These are phyloP conservation scores for Drosophila takahashii DNA, from an alignment of 1,140 invertebrate species.

Conservation along the genomic window DNA sequence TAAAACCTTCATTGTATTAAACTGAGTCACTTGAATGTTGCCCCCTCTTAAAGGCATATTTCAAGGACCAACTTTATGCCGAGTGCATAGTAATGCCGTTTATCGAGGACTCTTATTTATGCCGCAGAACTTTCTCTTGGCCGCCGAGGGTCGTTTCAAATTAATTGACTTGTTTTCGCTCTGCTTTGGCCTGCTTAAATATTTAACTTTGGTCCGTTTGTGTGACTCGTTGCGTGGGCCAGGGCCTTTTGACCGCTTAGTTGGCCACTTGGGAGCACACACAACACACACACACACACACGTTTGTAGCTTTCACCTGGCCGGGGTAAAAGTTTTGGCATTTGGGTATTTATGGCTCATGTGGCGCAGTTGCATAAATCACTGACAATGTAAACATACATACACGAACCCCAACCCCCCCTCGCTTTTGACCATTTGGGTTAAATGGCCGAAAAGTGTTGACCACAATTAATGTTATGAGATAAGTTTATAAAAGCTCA, in stretches of 20 bases:
- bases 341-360: constrained; percentile 83
- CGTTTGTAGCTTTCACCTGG: constrained; percentile 56
- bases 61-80: background rate
- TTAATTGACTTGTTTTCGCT: constrained; percentile 82
- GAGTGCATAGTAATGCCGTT: constrained; percentile 22
- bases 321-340: constrained; percentile 73
- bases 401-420: rapidly evolving
- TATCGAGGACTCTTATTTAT: constrained; percentile 39
- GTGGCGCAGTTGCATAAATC: constrained; percentile 83
- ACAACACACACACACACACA: background rate
- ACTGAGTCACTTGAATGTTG: too few relatives aligned
- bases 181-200: constrained; percentile 68
- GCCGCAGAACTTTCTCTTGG: constrained; percentile 22
- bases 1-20: too few relatives aligned
- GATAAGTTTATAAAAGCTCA: constrained; percentile 81
- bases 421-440: constrained; percentile 9
- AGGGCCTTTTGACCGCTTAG: constrained; percentile 75
- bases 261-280: constrained; percentile 74
- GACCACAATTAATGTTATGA: constrained; percentile 84
- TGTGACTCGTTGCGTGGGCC: constrained; percentile 30
- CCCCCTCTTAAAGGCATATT: background rate
- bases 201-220: constrained; percentile 79
- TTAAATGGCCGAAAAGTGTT: constrained; percentile 82
- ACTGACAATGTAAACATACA: constrained; percentile 77
- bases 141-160: constrained; percentile 53